Conservation (phyloP, 2,113 vertebrate species). For the Callocephalon fimbriatum region DNA sequence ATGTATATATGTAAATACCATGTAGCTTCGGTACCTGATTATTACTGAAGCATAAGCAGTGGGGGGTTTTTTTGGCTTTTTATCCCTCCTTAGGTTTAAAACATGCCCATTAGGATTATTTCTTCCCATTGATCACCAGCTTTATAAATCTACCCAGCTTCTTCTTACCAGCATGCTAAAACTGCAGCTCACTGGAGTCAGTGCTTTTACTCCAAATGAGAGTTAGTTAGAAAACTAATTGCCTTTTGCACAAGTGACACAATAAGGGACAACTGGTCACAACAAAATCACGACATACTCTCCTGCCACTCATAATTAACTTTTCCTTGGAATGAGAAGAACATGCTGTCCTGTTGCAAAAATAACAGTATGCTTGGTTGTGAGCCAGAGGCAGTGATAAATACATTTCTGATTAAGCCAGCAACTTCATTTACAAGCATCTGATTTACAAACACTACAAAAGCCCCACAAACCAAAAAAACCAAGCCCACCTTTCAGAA, state of each 20-base stretch:
- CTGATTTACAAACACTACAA: not conserved
- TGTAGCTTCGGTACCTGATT: not conserved
- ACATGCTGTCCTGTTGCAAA: slow-evolving; percentile 17
- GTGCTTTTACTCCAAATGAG: not conserved
- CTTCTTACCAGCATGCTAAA: not conserved
- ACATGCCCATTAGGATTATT: not conserved
- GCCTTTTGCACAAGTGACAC: not conserved
- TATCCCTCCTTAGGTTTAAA: not conserved
- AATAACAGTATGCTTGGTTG: slow-evolving; percentile 41
- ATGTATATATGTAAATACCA: not conserved
- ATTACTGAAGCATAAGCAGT: not conserved
- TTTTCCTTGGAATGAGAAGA: slow-evolving; percentile 18
- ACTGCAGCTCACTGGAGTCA: not conserved
- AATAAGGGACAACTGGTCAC: not conserved
- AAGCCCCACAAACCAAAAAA: not conserved
- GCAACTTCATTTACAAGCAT: slow-evolving; percentile 30
- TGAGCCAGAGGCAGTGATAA: slow-evolving; percentile 38
- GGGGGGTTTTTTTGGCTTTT: not conserved
- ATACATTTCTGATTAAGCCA: slow-evolving; percentile 43
- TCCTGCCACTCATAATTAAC: not conserved
- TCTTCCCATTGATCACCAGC: not conserved
- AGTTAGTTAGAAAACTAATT: not conserved
- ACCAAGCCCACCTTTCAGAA: not conserved
- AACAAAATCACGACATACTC: not conserved
- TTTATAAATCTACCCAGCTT: not conserved